A percentile compares a stretch with the other conserved stretches of the same genome.
Conservation (phyloP, 2,113 vertebrate species). For the Hemibagrus wyckioides region DNA sequence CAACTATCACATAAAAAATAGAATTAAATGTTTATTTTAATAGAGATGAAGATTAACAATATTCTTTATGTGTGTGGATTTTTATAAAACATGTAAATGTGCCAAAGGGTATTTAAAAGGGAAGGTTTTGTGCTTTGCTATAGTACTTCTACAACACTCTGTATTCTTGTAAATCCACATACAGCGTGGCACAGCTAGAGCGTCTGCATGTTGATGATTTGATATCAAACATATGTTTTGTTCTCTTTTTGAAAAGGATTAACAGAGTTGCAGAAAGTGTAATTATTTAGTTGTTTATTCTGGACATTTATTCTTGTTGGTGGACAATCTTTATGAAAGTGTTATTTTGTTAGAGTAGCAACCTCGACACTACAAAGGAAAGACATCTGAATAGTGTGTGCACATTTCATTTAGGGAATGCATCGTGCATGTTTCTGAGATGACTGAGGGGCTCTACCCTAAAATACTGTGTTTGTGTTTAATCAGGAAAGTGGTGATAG, state of each 20-base stretch:
- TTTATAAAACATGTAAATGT: conserved; percentile 60
- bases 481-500: conserved; percentile 35
- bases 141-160: conserved; percentile 47
- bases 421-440: conserved; percentile 44
- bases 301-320: conserved; percentile 20
- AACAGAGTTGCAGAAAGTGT: conserved; percentile 29
- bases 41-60: conserved; percentile 29
- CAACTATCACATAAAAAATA: not conserved
- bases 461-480: conserved; percentile 29
- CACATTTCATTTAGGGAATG: conserved; percentile 40
- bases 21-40: conserved; percentile 38
- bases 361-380: conserved; percentile 1
- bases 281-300: conserved; percentile 34
- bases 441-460: not conserved
- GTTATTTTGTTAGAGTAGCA: conserved; percentile 24
- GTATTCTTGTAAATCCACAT: conserved; percentile 69
- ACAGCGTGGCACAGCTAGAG: conserved; percentile 76
- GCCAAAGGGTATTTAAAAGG: conserved; percentile 89
- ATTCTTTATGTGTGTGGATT: conserved; percentile 40
- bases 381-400: conserved; percentile 18
- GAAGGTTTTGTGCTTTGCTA: conserved; percentile 60
- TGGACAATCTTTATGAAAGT: conserved; percentile 44
- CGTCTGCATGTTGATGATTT: conserved; percentile 83
- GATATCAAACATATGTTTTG: conserved; percentile 55
- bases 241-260: conserved; percentile 53